A percentile compares a stretch with the other conserved stretches of the same genome.
phyloP scores from a whole-genome alignment of 2,113 vertebrate species.

The Narcine bancroftii region DNA sequence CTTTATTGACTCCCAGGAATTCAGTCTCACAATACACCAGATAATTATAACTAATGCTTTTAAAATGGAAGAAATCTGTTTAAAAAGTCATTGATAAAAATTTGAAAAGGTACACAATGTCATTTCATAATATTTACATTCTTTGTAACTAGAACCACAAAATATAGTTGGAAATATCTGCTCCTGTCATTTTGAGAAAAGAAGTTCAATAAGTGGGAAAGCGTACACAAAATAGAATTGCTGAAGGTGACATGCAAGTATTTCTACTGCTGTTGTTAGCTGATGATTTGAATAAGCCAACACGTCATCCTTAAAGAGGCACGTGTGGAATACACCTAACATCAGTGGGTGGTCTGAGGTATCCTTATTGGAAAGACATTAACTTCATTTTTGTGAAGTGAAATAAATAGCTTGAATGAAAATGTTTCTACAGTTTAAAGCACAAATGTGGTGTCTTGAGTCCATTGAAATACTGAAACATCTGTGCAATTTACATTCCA shows the following conservation, averaged over 20 bases:
- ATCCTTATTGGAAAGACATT: constrained; percentile 17
- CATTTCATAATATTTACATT: constrained; percentile 25
- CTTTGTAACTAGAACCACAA: not conserved
- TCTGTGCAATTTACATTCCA: constrained; percentile 21
- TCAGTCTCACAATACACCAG: not conserved
- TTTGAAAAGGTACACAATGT: constrained; percentile 23
- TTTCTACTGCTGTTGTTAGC: not conserved
- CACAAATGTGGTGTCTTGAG: not conserved
- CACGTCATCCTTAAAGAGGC: constrained; percentile 9
- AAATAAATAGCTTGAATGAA: not conserved
- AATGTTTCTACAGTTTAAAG: not conserved
- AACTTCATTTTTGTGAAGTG: not conserved
- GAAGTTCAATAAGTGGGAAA: not conserved
- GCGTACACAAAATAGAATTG: not conserved
- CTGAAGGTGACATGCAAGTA: constrained; percentile 9
- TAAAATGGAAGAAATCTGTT: not conserved
- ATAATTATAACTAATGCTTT: not conserved
- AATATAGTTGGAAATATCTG: constrained; percentile 24
- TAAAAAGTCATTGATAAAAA: constrained; percentile 25
- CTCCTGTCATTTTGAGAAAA: constrained; percentile 27
- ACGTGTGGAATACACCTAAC: not conserved
- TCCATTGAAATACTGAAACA: constrained; percentile 22
- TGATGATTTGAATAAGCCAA: not conserved
- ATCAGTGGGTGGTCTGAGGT: not conserved
- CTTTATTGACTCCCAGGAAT: not conserved